phyloP scores from a whole-genome alignment of 1,140 invertebrate species.

The Druon quercuslanigerum region DNA sequence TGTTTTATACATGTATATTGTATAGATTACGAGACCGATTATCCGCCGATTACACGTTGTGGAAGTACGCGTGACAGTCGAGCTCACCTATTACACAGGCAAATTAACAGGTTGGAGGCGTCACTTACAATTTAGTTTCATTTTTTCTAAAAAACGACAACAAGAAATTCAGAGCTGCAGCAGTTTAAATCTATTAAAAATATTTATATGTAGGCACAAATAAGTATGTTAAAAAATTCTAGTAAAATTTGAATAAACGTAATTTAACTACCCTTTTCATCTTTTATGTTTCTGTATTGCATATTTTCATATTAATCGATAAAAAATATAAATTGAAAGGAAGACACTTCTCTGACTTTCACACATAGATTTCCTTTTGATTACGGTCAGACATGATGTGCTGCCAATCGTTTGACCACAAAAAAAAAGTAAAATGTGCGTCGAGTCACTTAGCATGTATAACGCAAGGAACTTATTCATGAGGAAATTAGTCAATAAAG shows the following conservation, averaged over 20 bases:
- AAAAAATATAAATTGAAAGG: background rate
- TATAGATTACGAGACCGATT: slow-evolving; percentile 63
- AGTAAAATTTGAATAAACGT: background rate
- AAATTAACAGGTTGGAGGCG: slow-evolving; percentile 56
- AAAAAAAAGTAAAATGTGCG: background rate
- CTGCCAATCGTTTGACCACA: background rate
- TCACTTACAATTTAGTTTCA: slow-evolving; percentile 50
- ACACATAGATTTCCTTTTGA: background rate
- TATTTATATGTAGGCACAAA: background rate
- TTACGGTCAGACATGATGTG: background rate
- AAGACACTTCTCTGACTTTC: background rate
- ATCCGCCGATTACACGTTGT: slow-evolving; percentile 68
- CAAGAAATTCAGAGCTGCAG: background rate
- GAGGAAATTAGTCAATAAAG: background rate
- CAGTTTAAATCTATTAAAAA: too few species aligned
- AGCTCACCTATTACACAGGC: slow-evolving; percentile 52
- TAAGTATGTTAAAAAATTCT: background rate
- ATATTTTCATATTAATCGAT: too few species aligned
- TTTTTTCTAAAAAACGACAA: background rate
- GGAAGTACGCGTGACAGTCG: slow-evolving; percentile 66
- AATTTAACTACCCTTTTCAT: background rate
- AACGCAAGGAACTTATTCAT: background rate
- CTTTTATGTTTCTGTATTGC: background rate
- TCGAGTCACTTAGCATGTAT: background rate
- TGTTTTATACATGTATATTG: slow-evolving; percentile 51